Conservation (phyloP, 2,888 invertebrate genomes). For the Masnerella sp. region DNA sequence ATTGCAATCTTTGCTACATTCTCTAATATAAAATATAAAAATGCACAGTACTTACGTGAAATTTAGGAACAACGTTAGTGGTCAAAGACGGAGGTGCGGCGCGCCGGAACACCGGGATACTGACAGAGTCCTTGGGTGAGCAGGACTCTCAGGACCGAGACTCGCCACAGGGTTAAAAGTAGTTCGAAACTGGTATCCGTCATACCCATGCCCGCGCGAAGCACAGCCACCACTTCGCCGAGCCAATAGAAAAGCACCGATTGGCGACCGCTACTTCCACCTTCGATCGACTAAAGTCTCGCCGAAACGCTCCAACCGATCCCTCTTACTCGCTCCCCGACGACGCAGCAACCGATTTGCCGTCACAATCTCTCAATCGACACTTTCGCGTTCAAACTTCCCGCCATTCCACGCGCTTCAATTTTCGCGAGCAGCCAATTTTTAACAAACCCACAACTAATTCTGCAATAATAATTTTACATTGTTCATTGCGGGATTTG, state of each 20-base stretch:
- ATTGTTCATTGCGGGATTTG: background rate
- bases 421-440: background rate
- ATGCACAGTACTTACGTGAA: slow-evolving; percentile 51
- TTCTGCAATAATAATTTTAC: background rate
- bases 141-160: slow-evolving; percentile 69
- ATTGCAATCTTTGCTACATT: too few species aligned
- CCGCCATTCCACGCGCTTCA: slow-evolving; percentile 6
- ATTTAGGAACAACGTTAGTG: slow-evolving; percentile 37
- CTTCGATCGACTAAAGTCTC: slow-evolving; percentile 47
- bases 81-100: slow-evolving; percentile 33
- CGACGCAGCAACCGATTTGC: background rate
- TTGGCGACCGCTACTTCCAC: slow-evolving; percentile 46
- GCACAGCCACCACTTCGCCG: slow-evolving; percentile 55
- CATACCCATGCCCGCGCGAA: slow-evolving; percentile 78
- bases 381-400: slow-evolving; percentile 13
- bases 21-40: too few species aligned
- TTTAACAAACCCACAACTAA: background rate
- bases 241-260: slow-evolving; percentile 57
- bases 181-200: slow-evolving; percentile 80
- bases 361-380: background rate
- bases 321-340: slow-evolving; percentile 16
- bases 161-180: slow-evolving; percentile 79
- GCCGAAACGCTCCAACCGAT: slow-evolving; percentile 29
- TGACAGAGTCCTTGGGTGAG: slow-evolving; percentile 65
- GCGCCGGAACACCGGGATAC: slow-evolving; percentile 66